Conservation (phyloP, 1,140 invertebrate genomes). For the Idris sp. region DNA sequence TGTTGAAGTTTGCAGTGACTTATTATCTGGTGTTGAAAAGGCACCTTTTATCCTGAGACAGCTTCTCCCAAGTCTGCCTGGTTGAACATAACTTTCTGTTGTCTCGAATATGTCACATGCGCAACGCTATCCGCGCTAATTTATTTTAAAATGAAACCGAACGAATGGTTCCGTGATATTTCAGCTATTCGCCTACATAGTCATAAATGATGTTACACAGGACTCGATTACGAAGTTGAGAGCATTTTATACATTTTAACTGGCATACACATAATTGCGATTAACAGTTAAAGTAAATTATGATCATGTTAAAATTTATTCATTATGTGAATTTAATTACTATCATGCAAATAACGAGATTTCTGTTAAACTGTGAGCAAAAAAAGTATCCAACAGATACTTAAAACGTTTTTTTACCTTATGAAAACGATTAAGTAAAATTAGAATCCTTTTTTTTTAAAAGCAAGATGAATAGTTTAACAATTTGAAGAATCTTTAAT, state of each 20-base stretch:
- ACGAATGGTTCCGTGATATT: constrained; percentile 28
- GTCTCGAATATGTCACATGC: constrained; percentile 39
- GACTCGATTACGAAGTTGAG: constrained; percentile 9
- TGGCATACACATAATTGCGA: too few relatives aligned
- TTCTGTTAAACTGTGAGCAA: too few relatives aligned
- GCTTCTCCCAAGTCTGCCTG: constrained; percentile 4
- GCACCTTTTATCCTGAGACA: constrained; percentile 26
- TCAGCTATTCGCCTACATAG: not conserved
- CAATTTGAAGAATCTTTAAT: not conserved
- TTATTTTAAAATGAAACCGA: constrained; percentile 40
- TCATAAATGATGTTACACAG: constrained; percentile 12
- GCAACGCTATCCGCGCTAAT: constrained; percentile 23
- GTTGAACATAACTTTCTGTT: constrained; percentile 35
- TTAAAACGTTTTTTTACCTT: too few relatives aligned
- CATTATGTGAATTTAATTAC: too few relatives aligned
- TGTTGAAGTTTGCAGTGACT: constrained; percentile 36
- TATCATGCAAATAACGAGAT: too few relatives aligned
- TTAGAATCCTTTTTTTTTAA: too few relatives aligned
- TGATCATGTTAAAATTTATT: too few relatives aligned
- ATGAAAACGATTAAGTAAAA: too few relatives aligned
- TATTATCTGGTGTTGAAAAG: constrained; percentile 40
- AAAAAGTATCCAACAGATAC: too few relatives aligned
- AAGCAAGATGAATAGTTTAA: too few relatives aligned
- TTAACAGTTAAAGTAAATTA: too few relatives aligned
- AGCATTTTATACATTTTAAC: too few relatives aligned